phyloP scores from a whole-genome alignment of 2,797 vertebrate genomes.

The Sebastiscus albofasciatus region DNA sequence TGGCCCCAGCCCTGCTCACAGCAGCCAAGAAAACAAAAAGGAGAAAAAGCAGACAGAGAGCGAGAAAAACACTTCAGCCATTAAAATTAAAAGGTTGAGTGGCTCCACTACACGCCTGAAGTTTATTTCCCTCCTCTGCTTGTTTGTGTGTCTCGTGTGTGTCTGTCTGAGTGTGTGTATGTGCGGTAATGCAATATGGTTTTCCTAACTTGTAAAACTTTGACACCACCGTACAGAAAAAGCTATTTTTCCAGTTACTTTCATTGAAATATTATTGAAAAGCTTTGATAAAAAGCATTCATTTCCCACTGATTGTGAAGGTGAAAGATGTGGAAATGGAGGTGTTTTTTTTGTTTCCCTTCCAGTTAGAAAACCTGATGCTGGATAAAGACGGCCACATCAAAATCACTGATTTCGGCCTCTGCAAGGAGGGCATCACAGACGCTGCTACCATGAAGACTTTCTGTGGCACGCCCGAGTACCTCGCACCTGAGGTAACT shows the following conservation, averaged over 20 bases:
- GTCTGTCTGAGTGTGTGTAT: slow-evolving; percentile 42
- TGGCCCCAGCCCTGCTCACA: slow-evolving; percentile 74
- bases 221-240: neutral
- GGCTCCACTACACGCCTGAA: slow-evolving; percentile 69
- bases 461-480: slow-evolving; percentile 97
- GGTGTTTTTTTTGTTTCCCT: slow-evolving; percentile 25
- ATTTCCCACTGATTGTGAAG: neutral
- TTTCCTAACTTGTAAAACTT: slow-evolving; percentile 2
- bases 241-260: neutral
- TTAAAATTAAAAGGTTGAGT: slow-evolving; percentile 85
- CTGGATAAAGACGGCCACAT: slow-evolving; percentile 98
- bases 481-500: slow-evolving; percentile 94
- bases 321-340: neutral
- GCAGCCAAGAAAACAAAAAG: slow-evolving; percentile 81
- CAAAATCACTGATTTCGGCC: slow-evolving; percentile 98
- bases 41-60: slow-evolving; percentile 64
- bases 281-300: neutral
- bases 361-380: slow-evolving; percentile 97
- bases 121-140: slow-evolving; percentile 65
- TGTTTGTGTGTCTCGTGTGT: slow-evolving; percentile 49
- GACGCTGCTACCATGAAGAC: slow-evolving; percentile 99
- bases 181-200: slow-evolving; percentile 1
- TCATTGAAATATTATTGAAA: no score
- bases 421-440: slow-evolving; percentile 98
- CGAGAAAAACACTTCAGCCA: slow-evolving; percentile 74